phyloP scores from a whole-genome alignment of 1,140 invertebrate genomes.

The Hylaeus anthracinus region DNA sequence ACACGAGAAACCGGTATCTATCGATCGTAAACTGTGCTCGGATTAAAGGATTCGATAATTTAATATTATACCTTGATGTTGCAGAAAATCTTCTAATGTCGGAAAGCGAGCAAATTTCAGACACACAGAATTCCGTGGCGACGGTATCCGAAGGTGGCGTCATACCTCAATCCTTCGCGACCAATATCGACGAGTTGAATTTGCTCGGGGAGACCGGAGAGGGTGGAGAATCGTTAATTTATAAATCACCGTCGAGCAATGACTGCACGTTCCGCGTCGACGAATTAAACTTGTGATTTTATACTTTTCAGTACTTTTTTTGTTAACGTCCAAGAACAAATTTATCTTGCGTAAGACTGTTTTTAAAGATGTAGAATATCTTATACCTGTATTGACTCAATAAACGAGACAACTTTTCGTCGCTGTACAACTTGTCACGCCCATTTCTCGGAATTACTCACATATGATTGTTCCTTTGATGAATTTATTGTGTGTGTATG shows the following conservation, averaged over 20 bases:
- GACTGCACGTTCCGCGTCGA: slow-evolving; percentile 64
- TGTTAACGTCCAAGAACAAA: neutral
- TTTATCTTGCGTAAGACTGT: neutral
- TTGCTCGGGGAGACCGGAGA: slow-evolving; percentile 65
- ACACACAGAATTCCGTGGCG: neutral
- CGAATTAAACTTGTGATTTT: slow-evolving; percentile 66
- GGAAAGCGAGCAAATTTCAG: neutral
- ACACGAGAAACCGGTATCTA: slow-evolving; percentile 59
- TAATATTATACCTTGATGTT: neutral
- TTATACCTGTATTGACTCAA: slow-evolving; percentile 34
- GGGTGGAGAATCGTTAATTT: slow-evolving; percentile 21
- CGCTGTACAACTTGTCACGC: neutral
- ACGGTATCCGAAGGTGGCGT: neutral
- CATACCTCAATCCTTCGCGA: slow-evolving; percentile 52
- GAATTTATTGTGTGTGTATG: neutral
- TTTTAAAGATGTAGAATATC: slow-evolving; percentile 1
- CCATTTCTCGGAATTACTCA: neutral
- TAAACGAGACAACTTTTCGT: slow-evolving; percentile 17
- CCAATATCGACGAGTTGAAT: slow-evolving; percentile 70
- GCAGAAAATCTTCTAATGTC: slow-evolving; percentile 61
- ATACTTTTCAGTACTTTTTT: neutral
- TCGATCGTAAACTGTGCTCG: too few relatives aligned
- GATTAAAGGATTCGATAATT: too few relatives aligned
- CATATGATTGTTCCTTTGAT: neutral
- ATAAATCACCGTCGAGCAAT: slow-evolving; percentile 5